Evolutionary conservation across 1,140 invertebrate genomes (phyloP).

Genomic region (Diachasma alloeum): DNA sequence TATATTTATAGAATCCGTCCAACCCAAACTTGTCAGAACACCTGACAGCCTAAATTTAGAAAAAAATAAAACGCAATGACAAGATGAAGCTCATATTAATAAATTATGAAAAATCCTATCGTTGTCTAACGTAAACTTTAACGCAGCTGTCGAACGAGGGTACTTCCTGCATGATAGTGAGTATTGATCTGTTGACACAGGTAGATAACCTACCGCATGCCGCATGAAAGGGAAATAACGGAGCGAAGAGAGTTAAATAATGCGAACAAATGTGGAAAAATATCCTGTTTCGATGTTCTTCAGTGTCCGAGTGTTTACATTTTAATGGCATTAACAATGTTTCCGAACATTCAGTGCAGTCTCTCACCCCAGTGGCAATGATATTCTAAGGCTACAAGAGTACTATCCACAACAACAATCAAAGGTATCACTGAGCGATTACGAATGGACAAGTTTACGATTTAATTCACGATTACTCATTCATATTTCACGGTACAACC

Average conservation of each 20-base stretch:
- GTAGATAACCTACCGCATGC: constrained; percentile 17
- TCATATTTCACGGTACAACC: neutral
- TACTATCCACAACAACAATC: neutral
- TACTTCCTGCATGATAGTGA: constrained; percentile 23
- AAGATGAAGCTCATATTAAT: neutral
- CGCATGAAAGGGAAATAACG: neutral
- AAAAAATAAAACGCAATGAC: too few relatives aligned
- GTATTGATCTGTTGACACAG: constrained; percentile 34
- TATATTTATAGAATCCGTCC: too few relatives aligned
- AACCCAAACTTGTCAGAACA: too few relatives aligned
- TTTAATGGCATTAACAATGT: neutral
- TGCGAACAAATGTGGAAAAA: neutral
- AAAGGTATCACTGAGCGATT: constrained; percentile 2
- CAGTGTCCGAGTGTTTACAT: neutral
- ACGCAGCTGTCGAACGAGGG: constrained; percentile 24
- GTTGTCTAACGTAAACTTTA: constrained; percentile 25
- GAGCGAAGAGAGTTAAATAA: constrained; percentile 1
- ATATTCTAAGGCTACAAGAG: neutral
- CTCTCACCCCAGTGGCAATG: neutral
- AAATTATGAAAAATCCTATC: constrained; percentile 17
- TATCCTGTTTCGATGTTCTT: neutral
- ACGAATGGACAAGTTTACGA: constrained; percentile 8
- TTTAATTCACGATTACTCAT: neutral
- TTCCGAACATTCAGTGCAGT: neutral
- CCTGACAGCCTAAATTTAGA: too few relatives aligned